Conservation (phyloP, 1,140 invertebrate genomes). For the Triops cancriformis region DNA sequence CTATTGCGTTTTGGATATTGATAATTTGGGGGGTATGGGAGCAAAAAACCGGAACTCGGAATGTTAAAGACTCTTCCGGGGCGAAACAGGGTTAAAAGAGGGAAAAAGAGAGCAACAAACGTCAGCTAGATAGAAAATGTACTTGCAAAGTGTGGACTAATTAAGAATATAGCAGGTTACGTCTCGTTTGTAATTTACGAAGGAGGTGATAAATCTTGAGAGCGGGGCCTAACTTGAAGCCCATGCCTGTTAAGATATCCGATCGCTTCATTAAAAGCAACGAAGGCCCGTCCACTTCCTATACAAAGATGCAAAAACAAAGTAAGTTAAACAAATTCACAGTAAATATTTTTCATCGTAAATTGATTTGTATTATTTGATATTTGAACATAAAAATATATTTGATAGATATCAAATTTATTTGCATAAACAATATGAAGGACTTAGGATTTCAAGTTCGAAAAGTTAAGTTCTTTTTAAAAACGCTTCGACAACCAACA, state of each 20-base stretch:
- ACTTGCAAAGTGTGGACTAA: not conserved
- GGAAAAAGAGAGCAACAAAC: not conserved
- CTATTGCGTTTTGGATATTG: not conserved
- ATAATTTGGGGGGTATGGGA: not conserved
- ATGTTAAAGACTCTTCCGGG: too few species aligned
- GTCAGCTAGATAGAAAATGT: not conserved
- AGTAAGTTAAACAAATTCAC: slow-evolving; percentile 17
- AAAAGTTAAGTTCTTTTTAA: too few species aligned
- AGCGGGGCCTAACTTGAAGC: slow-evolving; percentile 72
- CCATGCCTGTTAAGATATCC: slow-evolving; percentile 67
- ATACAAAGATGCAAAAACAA: slow-evolving; percentile 30
- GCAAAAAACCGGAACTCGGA: too few species aligned
- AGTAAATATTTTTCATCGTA: not conserved
- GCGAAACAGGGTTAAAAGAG: not conserved
- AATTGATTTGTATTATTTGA: too few species aligned
- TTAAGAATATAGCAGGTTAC: slow-evolving; percentile 15
- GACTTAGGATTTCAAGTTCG: too few species aligned
- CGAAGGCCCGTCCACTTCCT: slow-evolving; percentile 82
- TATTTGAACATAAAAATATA: too few species aligned
- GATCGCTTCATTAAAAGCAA: slow-evolving; percentile 65
- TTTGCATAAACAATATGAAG: too few species aligned
- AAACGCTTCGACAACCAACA: too few species aligned
- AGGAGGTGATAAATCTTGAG: slow-evolving; percentile 73
- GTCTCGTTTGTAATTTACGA: slow-evolving; percentile 39
- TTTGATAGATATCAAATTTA: too few species aligned